phyloP scores from a whole-genome alignment of 92 coral and sea anemone species.

The Phymanthus crucifer region DNA sequence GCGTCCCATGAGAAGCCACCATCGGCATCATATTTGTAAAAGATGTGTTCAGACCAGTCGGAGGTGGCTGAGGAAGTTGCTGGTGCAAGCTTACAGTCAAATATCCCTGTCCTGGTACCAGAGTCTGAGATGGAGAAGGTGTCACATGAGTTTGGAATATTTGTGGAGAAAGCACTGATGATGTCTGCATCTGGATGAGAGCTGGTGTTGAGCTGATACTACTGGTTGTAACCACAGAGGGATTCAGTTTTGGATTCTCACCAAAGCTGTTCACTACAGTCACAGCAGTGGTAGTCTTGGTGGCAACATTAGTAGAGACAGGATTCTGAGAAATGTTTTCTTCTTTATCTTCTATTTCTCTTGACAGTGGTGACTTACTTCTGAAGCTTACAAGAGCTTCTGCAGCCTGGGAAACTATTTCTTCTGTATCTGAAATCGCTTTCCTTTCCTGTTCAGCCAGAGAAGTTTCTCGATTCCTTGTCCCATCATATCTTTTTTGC shows the following conservation, averaged over 20 bases:
- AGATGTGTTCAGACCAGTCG: slow-evolving; percentile 11
- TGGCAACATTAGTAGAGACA: neutral
- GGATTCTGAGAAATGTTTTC: neutral
- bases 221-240: neutral
- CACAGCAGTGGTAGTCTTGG: neutral
- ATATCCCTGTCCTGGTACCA: slow-evolving; percentile 19
- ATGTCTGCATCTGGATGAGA: slow-evolving; percentile 45
- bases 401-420: slow-evolving; percentile 85
- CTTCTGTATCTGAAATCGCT: slow-evolving; percentile 49
- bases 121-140: neutral
- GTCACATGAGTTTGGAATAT: slow-evolving; percentile 5
- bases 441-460: slow-evolving; percentile 27
- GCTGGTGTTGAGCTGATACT: slow-evolving; percentile 7
- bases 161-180: neutral
- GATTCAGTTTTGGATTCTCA: neutral
- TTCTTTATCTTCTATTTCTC: slow-evolving; percentile 42
- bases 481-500: neutral
- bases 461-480: slow-evolving; percentile 7
- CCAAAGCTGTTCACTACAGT: neutral
- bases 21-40: slow-evolving; percentile 13
- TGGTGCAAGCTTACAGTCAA: slow-evolving; percentile 18
- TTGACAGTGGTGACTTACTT: slow-evolving; percentile 56
- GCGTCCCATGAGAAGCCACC: slow-evolving; percentile 28
- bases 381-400: slow-evolving; percentile 90
- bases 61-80: slow-evolving; percentile 1